Base-by-base conservation (phyloP, 2,888 invertebrate species). In the Microctonus aethiopoides region DNA sequence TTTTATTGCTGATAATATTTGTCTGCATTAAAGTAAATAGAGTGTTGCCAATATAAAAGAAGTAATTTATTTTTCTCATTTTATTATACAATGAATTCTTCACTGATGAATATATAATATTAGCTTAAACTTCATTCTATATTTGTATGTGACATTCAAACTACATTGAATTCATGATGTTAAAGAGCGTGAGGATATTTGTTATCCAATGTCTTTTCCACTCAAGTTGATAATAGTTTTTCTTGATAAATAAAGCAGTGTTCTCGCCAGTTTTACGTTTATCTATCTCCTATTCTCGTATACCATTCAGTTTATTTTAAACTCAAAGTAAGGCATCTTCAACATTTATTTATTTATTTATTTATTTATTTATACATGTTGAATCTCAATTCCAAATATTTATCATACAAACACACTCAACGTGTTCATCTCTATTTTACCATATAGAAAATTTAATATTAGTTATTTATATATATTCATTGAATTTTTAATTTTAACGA, bases 171-270 rank as follows among this genome's bases (percentile, higher is more conserved):
- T 41, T 4, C 6, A 41, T n/a, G 4, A 41, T 13, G 13, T 2
- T 46, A 4, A 16, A 46, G 16, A 20, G 46, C 9, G 46, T 16
- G 16, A 20, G 46, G 16, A 46, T 46, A 46, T 46, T 46, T 20
- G 9, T 20, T 7, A 7, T n/a, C 7, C 16, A n/a, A 72, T 72
- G 63, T 70, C 70, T 68, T 68, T 59, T 32, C 16, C 54, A 39
- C 60, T 59, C 36, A 20, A 70, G 51, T 46, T 68, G 67, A 74
- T 74, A 74, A 74, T 72, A 68, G 72, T 68, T 74, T 68, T 68
- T 67, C 51, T 67, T 57, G 65, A 68, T 57, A 68, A 34, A 68
- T n/a, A 54, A 62, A 34, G 64, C 57, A 61, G 63, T 61, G 22
- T 46, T 24, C 69, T 51, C 61, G 32, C 61, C 39, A 0, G 2